Evolutionary conservation across 1,140 invertebrate species (phyloP), one percentile per base, ranked within the genome.

Genomic region (Drosophila ambigua): DNA sequence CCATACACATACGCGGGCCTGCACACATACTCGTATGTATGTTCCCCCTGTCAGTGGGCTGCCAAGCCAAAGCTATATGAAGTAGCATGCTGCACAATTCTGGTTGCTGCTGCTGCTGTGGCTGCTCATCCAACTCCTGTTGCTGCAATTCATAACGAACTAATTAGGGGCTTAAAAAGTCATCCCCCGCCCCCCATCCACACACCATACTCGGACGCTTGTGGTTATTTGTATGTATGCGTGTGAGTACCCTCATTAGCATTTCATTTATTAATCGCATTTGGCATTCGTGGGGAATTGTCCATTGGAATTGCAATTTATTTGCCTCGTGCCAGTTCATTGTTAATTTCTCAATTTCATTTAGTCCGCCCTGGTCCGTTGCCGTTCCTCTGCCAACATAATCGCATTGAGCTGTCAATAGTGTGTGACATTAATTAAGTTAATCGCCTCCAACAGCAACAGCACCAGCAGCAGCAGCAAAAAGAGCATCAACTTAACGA

Each of bases 341-440:
- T 80, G 79, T 63, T 62, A 63, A 53, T 76, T 76, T 76, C 73
- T 76, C 77, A 85, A 87, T 77, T 85, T 81, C 65, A 81, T 81
- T 85, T 68, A 57, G 49, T 71, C 43, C 43, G 50, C 26, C 39
- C 28, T 24, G 31, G 44, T 48, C 60, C 54, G 39, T 79, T 64
- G 44, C 60, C 54, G 39, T 79, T 64, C 75, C 69, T 49, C 75
- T 82, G 79, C 64, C 83, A 88, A 65, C 83, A 88, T 88, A 88
- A 88, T 88, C 83, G 83, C 79, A 88, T 88, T 88, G 84, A 88
- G 65, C 74, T 79, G 83, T 88, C 83, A 88, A 88, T 88, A 88
- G 83, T 83, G 79, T 88, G 83, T 88, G 83, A 88, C 83, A 88
- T 88, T 88, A 88, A 88, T 88, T 88, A 88, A 88, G 79, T 88